Conservation (phyloP, 2,113 vertebrate genomes). For the Corythornis vintsioides region DNA sequence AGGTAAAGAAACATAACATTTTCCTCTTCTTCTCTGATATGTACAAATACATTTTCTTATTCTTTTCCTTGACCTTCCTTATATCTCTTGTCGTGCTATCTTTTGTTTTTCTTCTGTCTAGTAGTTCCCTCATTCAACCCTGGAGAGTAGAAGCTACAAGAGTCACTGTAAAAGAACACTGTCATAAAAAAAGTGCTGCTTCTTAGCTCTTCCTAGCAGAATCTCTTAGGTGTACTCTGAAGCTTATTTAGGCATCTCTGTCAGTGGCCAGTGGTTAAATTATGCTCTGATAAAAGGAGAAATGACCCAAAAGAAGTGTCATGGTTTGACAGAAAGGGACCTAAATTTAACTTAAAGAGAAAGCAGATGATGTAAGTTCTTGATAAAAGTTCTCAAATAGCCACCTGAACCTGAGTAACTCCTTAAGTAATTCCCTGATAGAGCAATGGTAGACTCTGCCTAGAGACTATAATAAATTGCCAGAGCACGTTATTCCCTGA, state of each 20-base stretch:
- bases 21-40: background rate
- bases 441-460: background rate
- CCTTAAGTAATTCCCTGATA: constrained; percentile 56
- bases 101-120: background rate
- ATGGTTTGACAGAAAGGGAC: background rate
- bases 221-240: background rate
- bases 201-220: background rate
- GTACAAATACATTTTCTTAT: background rate
- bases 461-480: constrained; percentile 55
- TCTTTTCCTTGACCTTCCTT: background rate
- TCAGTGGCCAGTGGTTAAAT: constrained; percentile 14
- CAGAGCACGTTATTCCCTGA: background rate
- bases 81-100: background rate
- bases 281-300: constrained; percentile 16
- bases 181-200: background rate
- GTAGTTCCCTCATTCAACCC: background rate
- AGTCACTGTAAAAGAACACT: background rate
- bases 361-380: constrained; percentile 49
- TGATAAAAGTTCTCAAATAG: constrained; percentile 34
- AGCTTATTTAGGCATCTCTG: background rate
- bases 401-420: constrained; percentile 54
- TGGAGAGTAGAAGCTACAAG: background rate
- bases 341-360: constrained; percentile 45
- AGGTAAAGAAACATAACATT: background rate
- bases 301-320: constrained; percentile 7